Evolutionary conservation across 2,888 invertebrate species (phyloP), one percentile per base, ranked within the genome.

Genomic region (Tachina grossa): DNA sequence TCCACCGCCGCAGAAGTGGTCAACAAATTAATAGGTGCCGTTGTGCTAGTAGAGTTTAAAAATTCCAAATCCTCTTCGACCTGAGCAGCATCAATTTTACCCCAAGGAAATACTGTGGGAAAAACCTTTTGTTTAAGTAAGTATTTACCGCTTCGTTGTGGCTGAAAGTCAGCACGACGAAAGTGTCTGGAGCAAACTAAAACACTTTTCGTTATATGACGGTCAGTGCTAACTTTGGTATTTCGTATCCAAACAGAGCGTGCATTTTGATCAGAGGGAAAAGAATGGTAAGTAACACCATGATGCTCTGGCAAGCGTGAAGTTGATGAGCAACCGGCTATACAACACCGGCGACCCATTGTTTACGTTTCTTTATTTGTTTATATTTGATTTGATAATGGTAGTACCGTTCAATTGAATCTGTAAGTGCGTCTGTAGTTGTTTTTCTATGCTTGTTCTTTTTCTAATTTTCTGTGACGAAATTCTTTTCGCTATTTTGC

Each of bases 161-260:
- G 94, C 92, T 95, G 94, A 92, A 96, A 96, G 92, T 96, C 96
- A 43, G 94, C 94, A 88, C 95, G 94, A 88, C 95, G 93, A 91
- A 96, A 96, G 92, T 96, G 96, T 84, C 96, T 94, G 14, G 96
- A 96, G 90, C 96, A 96, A 47, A 96, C 95, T 91, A 95, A 94
- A 66, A 94, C 94, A 81, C 94, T 94, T 90, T 94, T 94, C 59
- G 93, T 93, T 39, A 94, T 94, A 88, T 94, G 93, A 84, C 94
- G 94, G 83, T 93, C 93, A 53, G 89, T 55, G 66, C 93, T 93
- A 68, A 94, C 93, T 47, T 93, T 94, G 89, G 96, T 95, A 88
- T 95, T 94, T n/a, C 93, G 92, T 76, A 95, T 93, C 96, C 96
- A 96, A 90, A 93, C 94, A 68, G 94, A 93, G 77, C 94, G 93